Evolutionary conservation across 2,797 vertebrate genomes (phyloP).

Genomic region (Sebastes elongatus): DNA sequence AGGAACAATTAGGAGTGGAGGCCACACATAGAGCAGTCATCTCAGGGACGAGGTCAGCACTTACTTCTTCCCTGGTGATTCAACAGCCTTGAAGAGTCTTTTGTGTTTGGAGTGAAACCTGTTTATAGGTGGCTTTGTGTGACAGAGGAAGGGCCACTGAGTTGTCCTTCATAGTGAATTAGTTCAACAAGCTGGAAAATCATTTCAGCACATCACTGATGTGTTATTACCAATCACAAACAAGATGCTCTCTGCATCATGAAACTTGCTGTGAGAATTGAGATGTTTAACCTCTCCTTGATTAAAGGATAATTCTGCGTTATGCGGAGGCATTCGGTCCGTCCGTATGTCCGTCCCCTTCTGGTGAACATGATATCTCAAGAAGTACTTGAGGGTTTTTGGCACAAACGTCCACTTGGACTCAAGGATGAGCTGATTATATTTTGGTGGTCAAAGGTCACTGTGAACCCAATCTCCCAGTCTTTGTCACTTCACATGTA

Average conservation of each 20-base stretch:
- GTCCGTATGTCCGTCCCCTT: no score
- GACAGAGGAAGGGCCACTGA: neutral
- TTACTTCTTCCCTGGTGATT: neutral
- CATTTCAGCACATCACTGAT: neutral
- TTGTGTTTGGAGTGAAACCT: constrained; percentile 9
- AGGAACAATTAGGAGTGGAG: neutral
- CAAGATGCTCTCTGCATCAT: neutral
- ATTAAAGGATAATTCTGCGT: neutral
- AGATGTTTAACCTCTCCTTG: neutral
- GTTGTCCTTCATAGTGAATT: neutral
- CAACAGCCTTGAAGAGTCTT: constrained; percentile 6
- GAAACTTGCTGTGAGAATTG: neutral
- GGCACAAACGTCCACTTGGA: no score
- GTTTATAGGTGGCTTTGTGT: neutral
- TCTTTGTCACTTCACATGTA: no score
- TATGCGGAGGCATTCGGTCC: no score
- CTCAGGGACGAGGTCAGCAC: neutral
- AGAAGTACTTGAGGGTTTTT: no score
- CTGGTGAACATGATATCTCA: no score
- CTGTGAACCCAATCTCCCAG: no score
- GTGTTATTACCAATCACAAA: neutral
- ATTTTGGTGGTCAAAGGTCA: no score
- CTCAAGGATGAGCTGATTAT: no score
- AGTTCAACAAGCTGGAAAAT: neutral
- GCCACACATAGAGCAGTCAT: neutral